Evolutionary conservation across 92 coral and sea anemone genomes (phyloP).

Genomic region (Micromussa lordhowensis): DNA sequence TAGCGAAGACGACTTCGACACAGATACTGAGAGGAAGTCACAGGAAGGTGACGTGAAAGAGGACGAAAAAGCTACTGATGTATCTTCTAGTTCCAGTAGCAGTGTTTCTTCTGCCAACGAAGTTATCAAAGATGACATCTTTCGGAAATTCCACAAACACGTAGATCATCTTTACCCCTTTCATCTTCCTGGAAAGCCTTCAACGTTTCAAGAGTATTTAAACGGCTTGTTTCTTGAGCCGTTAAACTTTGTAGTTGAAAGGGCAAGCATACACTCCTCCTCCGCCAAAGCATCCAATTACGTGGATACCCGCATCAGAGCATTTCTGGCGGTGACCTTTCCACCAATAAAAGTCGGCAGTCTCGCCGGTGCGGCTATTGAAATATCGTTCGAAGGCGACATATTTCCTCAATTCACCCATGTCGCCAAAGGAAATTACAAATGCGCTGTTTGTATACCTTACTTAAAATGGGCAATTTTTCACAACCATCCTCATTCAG

Average conservation of each 20-base stretch:
- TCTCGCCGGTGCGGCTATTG: no score
- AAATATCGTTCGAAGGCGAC: constrained; percentile 18
- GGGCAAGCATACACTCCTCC: constrained; percentile 14
- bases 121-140: neutral
- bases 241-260: neutral
- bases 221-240: constrained; percentile 19
- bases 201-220: constrained; percentile 25
- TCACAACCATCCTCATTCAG: constrained; percentile 34
- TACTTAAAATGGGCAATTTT: constrained; percentile 36
- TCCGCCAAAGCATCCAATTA: constrained; percentile 5
- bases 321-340: constrained; percentile 27
- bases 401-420: constrained; percentile 40
- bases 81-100: no score
- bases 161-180: neutral
- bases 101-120: no score
- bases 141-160: constrained; percentile 7
- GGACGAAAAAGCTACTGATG: no score
- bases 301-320: constrained; percentile 15
- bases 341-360: neutral
- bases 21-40: no score
- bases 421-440: constrained; percentile 23
- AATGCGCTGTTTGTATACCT: constrained; percentile 42
- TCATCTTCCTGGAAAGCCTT: constrained; percentile 33
- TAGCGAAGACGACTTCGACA: no score
- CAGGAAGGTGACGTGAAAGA: no score